Evolutionary conservation across 2,797 vertebrate species (phyloP).

Genomic region (Eurystomus glaucurus): DNA sequence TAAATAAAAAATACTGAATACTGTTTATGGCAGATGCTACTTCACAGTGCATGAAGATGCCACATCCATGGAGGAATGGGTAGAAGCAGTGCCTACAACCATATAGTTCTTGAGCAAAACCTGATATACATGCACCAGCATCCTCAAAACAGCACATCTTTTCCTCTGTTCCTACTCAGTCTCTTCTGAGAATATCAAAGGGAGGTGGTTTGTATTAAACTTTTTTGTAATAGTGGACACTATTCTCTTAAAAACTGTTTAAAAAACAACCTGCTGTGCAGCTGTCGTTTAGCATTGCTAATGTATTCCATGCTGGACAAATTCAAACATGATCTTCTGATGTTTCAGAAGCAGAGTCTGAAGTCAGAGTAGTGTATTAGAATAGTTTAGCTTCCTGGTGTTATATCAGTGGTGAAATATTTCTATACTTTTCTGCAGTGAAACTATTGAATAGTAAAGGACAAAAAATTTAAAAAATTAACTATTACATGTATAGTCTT

Average conservation of each 20-base stretch:
- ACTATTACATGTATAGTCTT: background rate
- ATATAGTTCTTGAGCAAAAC: background rate
- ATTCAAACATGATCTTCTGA: background rate
- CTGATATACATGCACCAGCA: no score
- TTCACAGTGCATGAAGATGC: background rate
- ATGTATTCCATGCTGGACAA: background rate
- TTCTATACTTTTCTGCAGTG: background rate
- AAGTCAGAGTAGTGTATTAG: background rate
- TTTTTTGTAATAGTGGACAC: background rate
- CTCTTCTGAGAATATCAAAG: background rate
- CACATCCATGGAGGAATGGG: background rate
- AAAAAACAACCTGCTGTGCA: background rate
- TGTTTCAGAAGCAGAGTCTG: background rate
- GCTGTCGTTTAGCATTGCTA: background rate
- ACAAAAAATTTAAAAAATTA: background rate
- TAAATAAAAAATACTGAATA: background rate
- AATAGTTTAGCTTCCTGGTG: background rate
- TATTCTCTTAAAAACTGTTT: background rate
- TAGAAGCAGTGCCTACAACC: background rate
- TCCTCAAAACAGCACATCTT: background rate
- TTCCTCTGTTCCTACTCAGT: background rate
- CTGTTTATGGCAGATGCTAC: background rate
- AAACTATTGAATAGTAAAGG: background rate
- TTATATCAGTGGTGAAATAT: background rate
- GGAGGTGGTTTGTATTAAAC: background rate